Percentiles rank a stretch among this genome's conserved stretches.
Evolutionary conservation across 2,797 vertebrate genomes (phyloP).

Genomic region (Acropternis orthonyx): DNA sequence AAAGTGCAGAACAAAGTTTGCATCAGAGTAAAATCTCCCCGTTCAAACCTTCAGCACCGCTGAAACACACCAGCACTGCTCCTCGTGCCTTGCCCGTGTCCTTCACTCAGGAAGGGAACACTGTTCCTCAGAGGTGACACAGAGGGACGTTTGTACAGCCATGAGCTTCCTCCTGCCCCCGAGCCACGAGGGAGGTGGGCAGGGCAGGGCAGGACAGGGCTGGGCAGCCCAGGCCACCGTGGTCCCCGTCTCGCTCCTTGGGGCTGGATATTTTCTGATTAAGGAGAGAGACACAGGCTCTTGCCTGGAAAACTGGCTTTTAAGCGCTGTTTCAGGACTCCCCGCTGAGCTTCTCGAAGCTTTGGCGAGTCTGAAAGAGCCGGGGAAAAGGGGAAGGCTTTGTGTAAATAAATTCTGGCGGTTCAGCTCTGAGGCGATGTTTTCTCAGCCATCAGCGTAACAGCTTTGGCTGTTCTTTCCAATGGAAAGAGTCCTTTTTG

Average conservation of each 20-base stretch:
- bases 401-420: background rate
- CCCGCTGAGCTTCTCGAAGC: fast-evolving
- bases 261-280: background rate
- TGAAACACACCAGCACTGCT: fast-evolving
- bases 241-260: fast-evolving
- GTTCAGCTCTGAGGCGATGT: background rate
- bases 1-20: background rate
- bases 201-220: background rate
- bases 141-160: background rate
- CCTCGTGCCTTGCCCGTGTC: fast-evolving
- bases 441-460: background rate
- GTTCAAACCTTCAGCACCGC: background rate
- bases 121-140: background rate
- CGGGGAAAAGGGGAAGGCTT: background rate
- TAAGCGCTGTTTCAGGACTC: background rate
- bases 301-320: background rate
- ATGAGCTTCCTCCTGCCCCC: too few relatives aligned
- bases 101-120: background rate
- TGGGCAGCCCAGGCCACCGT: fast-evolving
- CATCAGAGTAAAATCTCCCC: background rate
- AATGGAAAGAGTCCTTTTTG: background rate
- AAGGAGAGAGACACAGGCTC: background rate
- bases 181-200: fast-evolving
- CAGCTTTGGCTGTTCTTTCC: background rate
- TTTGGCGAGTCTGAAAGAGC: background rate